phyloP scores from a whole-genome alignment of 2,113 vertebrate genomes.

The Bujurquina vittata region DNA sequence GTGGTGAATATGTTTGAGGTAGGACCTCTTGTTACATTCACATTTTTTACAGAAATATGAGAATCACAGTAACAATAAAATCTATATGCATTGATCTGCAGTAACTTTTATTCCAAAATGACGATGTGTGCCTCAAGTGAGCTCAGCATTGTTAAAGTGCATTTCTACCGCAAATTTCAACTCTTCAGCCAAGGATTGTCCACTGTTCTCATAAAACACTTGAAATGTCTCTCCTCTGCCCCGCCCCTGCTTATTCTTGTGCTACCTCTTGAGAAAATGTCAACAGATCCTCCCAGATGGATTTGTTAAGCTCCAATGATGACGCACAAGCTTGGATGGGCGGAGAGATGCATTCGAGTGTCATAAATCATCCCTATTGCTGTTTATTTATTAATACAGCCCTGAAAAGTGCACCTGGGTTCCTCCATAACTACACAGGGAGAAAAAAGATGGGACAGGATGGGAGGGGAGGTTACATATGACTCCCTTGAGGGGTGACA shows the following conservation, averaged over 20 bases:
- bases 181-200: background rate
- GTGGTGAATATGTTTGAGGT: too few relatives aligned
- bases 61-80: too few relatives aligned
- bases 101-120: background rate
- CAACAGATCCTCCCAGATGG: constrained; percentile 58
- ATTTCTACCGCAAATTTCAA: background rate
- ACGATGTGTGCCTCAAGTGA: background rate
- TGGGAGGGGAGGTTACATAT: constrained; percentile 11
- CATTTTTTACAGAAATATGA: too few relatives aligned
- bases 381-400: constrained; percentile 75
- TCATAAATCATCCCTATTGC: constrained; percentile 65
- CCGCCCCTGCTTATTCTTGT: constrained; percentile 10
- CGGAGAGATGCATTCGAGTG: constrained; percentile 23
- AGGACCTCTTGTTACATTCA: too few relatives aligned
- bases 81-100: too few relatives aligned
- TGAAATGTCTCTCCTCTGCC: background rate
- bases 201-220: constrained; percentile 11
- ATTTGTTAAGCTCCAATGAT: constrained; percentile 55
- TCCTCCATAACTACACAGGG: constrained; percentile 6
- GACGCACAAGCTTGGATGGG: constrained; percentile 19
- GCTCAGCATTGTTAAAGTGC: background rate
- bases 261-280: constrained; percentile 61
- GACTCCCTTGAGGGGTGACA: constrained; percentile 52
- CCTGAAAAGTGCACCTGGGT: constrained; percentile 68
- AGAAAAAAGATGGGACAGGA: background rate